A percentile compares a stretch with the other conserved stretches of the same genome.
Evolutionary conservation across 1,140 invertebrate genomes (phyloP).

Genomic region (Cydia fagiglandana): DNA sequence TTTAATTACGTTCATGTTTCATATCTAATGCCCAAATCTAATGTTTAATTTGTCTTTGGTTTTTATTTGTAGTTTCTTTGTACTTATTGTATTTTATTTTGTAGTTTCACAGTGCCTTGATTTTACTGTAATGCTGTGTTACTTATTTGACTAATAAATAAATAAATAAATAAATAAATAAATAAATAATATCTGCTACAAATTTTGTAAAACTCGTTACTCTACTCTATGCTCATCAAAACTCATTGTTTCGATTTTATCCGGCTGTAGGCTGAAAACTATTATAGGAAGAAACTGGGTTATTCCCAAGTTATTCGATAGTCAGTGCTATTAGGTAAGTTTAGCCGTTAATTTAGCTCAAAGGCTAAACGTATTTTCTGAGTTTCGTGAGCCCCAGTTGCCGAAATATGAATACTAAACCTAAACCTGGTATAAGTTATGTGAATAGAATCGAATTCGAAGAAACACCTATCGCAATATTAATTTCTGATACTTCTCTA

Average conservation of each 20-base stretch:
- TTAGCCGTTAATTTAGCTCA: conserved; percentile 19
- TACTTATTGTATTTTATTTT: too few relatives aligned
- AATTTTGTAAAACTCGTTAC: not conserved
- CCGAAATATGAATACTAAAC: not conserved
- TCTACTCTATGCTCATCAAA: not conserved
- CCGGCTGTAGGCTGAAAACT: not conserved
- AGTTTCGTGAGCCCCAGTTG: conserved; percentile 9
- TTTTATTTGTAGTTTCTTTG: too few relatives aligned
- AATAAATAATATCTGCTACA: too few relatives aligned
- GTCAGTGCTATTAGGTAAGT: not conserved
- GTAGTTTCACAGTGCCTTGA: too few relatives aligned
- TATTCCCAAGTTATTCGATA: not conserved
- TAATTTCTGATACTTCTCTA: too few relatives aligned
- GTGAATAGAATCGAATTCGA: not conserved
- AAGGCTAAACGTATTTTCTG: conserved; percentile 15
- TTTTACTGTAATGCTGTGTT: too few relatives aligned
- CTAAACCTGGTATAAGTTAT: not conserved
- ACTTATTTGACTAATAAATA: too few relatives aligned
- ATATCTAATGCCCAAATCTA: too few relatives aligned
- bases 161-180: too few relatives aligned
- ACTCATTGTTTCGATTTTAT: not conserved
- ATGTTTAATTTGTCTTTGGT: too few relatives aligned
- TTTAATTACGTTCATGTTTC: not conserved
- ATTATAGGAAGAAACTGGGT: not conserved
- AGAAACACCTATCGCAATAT: not conserved